Percentiles rank a stretch among this genome's conserved stretches.
Conservation (phyloP, 2,888 invertebrate genomes). For the Dione vanillae region DNA sequence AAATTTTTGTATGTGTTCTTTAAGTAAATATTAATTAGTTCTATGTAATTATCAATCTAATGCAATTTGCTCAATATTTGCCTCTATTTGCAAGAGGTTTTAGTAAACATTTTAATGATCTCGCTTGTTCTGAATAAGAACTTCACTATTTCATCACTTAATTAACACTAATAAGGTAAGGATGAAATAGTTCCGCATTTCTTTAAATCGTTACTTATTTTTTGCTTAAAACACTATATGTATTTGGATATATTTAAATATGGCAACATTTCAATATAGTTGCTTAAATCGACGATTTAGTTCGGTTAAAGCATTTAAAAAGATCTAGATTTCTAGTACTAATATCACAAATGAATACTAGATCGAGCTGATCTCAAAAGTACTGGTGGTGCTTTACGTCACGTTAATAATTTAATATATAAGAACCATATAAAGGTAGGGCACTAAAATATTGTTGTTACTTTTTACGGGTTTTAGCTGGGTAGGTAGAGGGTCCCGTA, state of each 20-base stretch:
- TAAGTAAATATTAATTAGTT: too few species aligned
- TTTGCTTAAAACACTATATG: slow-evolving; percentile 24
- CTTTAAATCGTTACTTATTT: background rate
- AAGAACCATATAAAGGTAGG: too few species aligned
- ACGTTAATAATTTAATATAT: too few species aligned
- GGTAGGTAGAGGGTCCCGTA: too few species aligned
- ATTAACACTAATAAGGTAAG: slow-evolving; percentile 22
- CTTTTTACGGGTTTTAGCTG: too few species aligned
- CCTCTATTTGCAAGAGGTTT: background rate
- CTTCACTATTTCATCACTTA: slow-evolving; percentile 26
- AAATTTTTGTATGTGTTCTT: too few species aligned
- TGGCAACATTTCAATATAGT: slow-evolving; percentile 9
- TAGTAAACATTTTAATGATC: slow-evolving; percentile 18
- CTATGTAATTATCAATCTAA: background rate
- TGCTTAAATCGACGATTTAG: background rate
- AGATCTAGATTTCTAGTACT: too few species aligned
- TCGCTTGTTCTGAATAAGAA: slow-evolving; percentile 1
- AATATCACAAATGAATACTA: too few species aligned
- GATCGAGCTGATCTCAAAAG: too few species aligned
- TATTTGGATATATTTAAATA: slow-evolving; percentile 13
- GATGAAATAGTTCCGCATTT: slow-evolving; percentile 38
- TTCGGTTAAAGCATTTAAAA: background rate
- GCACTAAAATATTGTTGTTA: too few species aligned
- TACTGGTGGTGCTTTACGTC: too few species aligned
- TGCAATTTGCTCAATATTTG: background rate